Percentiles rank a stretch among this genome's conserved stretches.
phyloP scores from a whole-genome alignment of 2,113 vertebrate species.

The Brevimyrus niger region DNA sequence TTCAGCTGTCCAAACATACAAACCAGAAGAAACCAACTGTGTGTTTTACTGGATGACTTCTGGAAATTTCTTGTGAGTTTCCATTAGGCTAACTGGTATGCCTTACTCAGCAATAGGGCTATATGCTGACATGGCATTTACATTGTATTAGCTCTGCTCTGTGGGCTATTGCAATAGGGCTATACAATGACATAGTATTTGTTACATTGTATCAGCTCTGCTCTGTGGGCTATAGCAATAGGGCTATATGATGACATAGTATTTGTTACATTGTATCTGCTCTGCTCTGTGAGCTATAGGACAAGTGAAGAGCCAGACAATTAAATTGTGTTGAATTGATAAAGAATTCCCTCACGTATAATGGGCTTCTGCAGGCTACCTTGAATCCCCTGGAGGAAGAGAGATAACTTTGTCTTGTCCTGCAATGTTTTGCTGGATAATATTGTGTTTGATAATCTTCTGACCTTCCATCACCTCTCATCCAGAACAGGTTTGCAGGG shows the following conservation, averaged over 20 bases:
- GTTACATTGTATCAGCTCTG: background rate
- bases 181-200: background rate
- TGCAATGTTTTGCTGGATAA: background rate
- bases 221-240: background rate
- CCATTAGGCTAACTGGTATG: background rate
- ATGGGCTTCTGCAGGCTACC: background rate
- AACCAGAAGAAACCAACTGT: background rate
- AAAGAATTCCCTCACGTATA: background rate
- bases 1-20: slow-evolving; percentile 4
- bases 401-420: background rate
- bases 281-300: background rate
- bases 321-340: background rate
- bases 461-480: background rate
- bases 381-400: background rate
- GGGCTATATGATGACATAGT: background rate
- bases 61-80: slow-evolving; percentile 3
- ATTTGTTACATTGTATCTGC: background rate
- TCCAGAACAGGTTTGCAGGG: background rate
- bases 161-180: background rate
- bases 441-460: background rate
- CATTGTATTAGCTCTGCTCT: background rate
- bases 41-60: background rate
- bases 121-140: background rate
- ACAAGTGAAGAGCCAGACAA: background rate
- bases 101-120: background rate